phyloP scores from a whole-genome alignment of 2,113 vertebrate species.

The Brevimyrus niger region DNA sequence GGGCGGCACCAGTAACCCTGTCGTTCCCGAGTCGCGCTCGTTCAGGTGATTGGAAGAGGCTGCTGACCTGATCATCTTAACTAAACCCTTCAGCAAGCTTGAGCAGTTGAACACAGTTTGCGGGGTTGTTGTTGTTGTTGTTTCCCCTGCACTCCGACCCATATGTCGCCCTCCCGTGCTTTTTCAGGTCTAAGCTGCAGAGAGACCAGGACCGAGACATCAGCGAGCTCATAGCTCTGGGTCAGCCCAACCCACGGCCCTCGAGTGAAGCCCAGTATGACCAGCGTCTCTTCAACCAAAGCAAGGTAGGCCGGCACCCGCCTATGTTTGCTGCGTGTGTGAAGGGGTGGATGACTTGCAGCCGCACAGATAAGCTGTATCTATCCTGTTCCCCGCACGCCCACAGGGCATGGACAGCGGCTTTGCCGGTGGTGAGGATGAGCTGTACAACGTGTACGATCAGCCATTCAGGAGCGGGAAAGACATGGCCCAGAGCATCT shows the following conservation, averaged over 20 bases:
- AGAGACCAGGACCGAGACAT: slow-evolving; percentile 94
- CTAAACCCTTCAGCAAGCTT: neutral
- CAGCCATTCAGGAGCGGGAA: slow-evolving; percentile 83
- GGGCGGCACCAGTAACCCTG: neutral
- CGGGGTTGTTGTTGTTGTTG: neutral
- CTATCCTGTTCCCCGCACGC: neutral
- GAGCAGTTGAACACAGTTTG: neutral
- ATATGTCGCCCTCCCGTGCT: slow-evolving; percentile 20
- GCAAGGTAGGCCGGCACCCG: slow-evolving; percentile 64
- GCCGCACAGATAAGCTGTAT: neutral
- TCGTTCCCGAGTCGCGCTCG: neutral
- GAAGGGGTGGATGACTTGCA: neutral
- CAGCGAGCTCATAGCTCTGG: slow-evolving; percentile 90
- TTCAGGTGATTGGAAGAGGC: neutral
- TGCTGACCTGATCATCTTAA: neutral
- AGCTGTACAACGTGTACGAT: slow-evolving; percentile 91
- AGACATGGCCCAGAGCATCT: slow-evolving; percentile 91
- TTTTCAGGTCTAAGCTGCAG: slow-evolving; percentile 83
- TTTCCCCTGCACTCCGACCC: neutral
- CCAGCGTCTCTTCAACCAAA: slow-evolving; percentile 93
- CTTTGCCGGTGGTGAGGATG: slow-evolving; percentile 91
- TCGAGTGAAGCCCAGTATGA: slow-evolving; percentile 87
- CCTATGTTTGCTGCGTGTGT: neutral
- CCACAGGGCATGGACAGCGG: slow-evolving; percentile 93
- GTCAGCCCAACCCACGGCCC: slow-evolving; percentile 80